Evolutionary conservation across 2,888 invertebrate species (phyloP).

Genomic region (Agrypnus murinus): DNA sequence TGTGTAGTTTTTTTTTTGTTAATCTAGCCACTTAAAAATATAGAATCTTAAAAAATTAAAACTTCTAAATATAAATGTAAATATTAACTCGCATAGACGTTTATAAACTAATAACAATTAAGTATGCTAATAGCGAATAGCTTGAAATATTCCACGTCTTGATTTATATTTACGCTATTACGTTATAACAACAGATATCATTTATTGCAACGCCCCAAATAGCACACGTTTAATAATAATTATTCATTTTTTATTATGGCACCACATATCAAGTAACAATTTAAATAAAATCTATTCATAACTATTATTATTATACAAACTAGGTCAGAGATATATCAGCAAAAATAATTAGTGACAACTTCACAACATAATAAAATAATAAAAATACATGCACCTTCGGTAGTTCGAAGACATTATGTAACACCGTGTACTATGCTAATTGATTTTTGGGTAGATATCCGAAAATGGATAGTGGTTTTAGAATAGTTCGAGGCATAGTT

Average conservation of each 20-base stretch:
- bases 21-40: no score
- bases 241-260: neutral
- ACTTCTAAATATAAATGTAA: no score
- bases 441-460: neutral
- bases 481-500: neutral
- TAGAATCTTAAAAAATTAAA: no score
- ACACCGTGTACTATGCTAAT: constrained; percentile 5
- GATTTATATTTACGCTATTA: no score
- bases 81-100: no score
- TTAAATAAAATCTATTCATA: neutral
- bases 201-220: constrained; percentile 11
- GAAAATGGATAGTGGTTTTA: neutral
- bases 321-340: neutral
- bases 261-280: neutral
- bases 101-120: no score
- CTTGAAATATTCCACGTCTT: no score
- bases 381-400: no score
- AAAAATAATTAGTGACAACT: constrained; percentile 10
- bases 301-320: neutral
- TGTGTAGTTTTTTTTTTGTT: no score
- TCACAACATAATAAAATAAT: neutral
- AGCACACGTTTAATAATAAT: neutral
- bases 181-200: constrained; percentile 3
- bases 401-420: neutral
- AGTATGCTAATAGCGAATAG: no score